phyloP scores from a whole-genome alignment of 92 coral and sea anemone genomes.

The Palythoa grandis region DNA sequence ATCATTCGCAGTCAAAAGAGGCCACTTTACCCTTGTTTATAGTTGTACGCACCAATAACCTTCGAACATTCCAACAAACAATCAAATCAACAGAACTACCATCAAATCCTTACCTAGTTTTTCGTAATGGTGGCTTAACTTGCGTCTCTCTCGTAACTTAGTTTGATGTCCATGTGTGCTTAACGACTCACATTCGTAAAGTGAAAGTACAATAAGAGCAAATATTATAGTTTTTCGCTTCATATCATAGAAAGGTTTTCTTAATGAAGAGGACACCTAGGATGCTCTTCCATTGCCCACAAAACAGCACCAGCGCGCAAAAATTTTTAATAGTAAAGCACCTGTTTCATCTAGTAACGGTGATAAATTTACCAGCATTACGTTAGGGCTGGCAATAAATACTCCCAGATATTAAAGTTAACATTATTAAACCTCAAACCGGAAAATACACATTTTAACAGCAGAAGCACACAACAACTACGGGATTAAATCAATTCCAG shows the following conservation, averaged over 20 bases:
- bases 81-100: neutral
- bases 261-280: neutral
- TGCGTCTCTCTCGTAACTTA: neutral
- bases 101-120: neutral
- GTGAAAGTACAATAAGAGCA: neutral
- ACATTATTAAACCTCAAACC: too few species aligned
- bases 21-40: too few species aligned
- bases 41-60: neutral
- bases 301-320: neutral
- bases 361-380: neutral
- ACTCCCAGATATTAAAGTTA: neutral
- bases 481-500: too few species aligned
- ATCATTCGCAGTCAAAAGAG: too few species aligned
- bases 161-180: neutral
- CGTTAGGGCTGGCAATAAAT: neutral
- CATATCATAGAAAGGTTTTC: neutral
- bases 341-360: neutral
- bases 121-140: neutral
- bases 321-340: neutral
- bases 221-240: neutral
- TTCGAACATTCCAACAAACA: neutral
- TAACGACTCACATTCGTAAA: neutral
- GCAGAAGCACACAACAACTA: too few species aligned
- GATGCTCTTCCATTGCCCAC: neutral
- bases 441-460: too few species aligned